These are phyloP conservation scores for Neoscelio sp. DNA, from an alignment of 2,888 invertebrate genomes.

Conservation along the genomic window DNA sequence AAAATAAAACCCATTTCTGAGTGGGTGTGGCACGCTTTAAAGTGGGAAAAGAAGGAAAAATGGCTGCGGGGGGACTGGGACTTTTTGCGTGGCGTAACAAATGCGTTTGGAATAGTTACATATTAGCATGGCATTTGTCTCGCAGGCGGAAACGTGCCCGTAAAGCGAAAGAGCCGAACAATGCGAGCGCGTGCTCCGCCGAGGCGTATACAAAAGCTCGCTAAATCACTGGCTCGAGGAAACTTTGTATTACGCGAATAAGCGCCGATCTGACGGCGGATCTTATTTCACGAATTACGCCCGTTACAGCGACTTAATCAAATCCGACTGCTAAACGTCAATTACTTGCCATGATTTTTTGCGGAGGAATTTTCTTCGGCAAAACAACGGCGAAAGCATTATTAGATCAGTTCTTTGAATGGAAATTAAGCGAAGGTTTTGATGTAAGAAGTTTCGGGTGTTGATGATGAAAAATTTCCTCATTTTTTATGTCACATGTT, in stretches of 20 bases:
- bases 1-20: constrained; percentile 46
- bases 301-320: constrained; percentile 37
- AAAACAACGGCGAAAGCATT: no score
- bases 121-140: constrained; percentile 61
- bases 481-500: no score
- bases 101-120: constrained; percentile 44
- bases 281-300: constrained; percentile 42
- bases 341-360: neutral
- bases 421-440: no score
- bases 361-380: neutral
- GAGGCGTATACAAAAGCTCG: constrained; percentile 42
- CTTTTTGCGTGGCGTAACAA: constrained; percentile 20
- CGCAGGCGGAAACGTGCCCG: constrained; percentile 18
- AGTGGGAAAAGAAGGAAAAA: constrained; percentile 38
- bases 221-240: constrained; percentile 51
- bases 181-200: constrained; percentile 13
- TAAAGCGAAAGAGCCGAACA: constrained; percentile 55
- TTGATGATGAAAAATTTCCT: no score
- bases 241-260: constrained; percentile 49
- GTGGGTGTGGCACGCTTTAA: constrained; percentile 4
- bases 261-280: constrained; percentile 30
- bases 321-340: constrained; percentile 27
- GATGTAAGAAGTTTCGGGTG: no score
- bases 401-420: no score
- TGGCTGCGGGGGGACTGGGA: constrained; percentile 22